Evolutionary conservation across 2,797 vertebrate species (phyloP), one percentile per base, ranked within the genome.

Genomic region (Falco berigora): DNA sequence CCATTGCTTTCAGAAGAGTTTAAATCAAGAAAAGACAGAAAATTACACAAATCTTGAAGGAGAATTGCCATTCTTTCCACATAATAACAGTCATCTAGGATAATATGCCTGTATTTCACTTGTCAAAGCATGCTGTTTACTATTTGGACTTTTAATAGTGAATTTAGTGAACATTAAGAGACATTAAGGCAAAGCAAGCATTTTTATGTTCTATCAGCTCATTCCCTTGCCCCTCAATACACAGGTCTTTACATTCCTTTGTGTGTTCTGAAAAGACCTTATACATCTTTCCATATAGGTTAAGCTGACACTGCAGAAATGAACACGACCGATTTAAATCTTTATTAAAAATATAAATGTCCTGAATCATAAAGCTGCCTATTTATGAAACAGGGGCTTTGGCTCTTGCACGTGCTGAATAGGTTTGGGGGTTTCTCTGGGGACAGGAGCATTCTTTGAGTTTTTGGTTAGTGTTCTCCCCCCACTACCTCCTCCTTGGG

Each of bases 31-130:
- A 96, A 96, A 86, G 78, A 95, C 94, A 95, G 96, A 97, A 97
- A 97, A 97, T 96, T 96, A 94, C 93, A 97, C 93, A 97, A 97
- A 97, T 97, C 94, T 89, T 96, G 84, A 90, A 93, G 90, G 87
- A 95, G 96, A 97, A 97, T 96, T 96, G 93, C 92, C 95, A 87
- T 94, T 97, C 92, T 96, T 95, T 85, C 88, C 67, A 77, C 78
- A 94, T 95, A 96, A 96, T 91, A 96, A 94, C 81, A 97, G 90
- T 97, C 94, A 97, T 95, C 90, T 92, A 84, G 62, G 72, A 95
- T 88, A 96, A 96, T 96, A 90, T 3, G 52, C 86, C 86, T 91
- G 73, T 92, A 97, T 97, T 96, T 96, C 96, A 96, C 92, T 90
- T 95, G 95, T 96, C 96, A 97, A 97, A 95, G 92, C 78, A 88